These are phyloP conservation scores for Platichthys stellatus DNA, from an alignment of 2,113 vertebrate species.

Conservation along the genomic window DNA sequence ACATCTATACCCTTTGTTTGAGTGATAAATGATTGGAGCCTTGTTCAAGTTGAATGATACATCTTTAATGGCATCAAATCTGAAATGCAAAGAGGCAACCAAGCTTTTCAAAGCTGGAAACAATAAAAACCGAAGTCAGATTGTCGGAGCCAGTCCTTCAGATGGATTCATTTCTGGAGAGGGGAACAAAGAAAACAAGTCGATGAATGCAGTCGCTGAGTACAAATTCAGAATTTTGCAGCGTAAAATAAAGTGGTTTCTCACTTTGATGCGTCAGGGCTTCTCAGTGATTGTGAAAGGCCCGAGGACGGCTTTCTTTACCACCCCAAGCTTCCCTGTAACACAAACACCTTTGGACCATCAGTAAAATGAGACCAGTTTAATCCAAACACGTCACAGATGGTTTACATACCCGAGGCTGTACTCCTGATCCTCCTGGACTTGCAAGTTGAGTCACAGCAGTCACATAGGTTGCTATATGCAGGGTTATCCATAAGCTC, in stretches of 20 bases:
- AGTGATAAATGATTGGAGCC: neutral
- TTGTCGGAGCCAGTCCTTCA: neutral
- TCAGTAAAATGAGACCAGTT: accelerated
- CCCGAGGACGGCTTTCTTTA: constrained; percentile 66
- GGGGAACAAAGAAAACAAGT: neutral
- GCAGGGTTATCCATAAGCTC: constrained; percentile 71
- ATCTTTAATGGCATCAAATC: constrained; percentile 40
- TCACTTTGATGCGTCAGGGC: neutral
- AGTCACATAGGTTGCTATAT: constrained; percentile 66
- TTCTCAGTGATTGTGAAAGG: constrained; percentile 65
- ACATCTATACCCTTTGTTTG: too few species aligned
- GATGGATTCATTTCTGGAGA: constrained; percentile 31
- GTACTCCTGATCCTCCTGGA: constrained; percentile 56
- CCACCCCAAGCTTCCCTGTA: constrained; percentile 40
- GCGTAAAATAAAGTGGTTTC: neutral
- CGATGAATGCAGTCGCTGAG: neutral
- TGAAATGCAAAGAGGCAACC: neutral
- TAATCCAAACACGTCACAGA: accelerated
- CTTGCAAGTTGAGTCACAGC: constrained; percentile 75
- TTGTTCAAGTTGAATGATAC: neutral
- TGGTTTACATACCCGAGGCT: constrained; percentile 45
- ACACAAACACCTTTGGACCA: neutral
- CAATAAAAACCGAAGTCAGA: constrained; percentile 28
- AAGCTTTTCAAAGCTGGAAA: neutral
- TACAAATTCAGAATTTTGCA: neutral